Evolutionary conservation across 2,888 invertebrate genomes (phyloP), one percentile per base, ranked within the genome.

Genomic region (Sthenelais limicola): DNA sequence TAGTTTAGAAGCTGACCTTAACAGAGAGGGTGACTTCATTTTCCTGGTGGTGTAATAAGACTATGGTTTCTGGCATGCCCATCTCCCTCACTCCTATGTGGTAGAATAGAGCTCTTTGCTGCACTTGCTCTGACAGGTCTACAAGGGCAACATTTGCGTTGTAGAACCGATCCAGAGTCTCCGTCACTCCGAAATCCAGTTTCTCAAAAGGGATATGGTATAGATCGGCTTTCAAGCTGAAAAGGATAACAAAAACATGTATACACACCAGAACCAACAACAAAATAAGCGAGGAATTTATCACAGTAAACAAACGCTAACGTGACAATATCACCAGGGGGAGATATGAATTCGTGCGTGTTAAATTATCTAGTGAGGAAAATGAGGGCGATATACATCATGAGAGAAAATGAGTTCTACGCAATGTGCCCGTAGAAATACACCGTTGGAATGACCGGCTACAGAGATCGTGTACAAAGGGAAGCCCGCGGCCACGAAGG

Each of bases 131-230:
- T 43, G 96, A 96, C 80, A 98, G 91, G 88, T 99, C 99, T 52
- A 98, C 96, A 49, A 99, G 91, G 0, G 96, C 97, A 56, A 98
- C 96, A 88, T 99, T 98, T 0, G 99, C 98, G 91, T 97, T 97
- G 89, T 98, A 98, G 89, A 99, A 98, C 79, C 93, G 93, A 86
- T 98, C 97, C 82, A 98, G 89, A 0, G 95, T 95, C 88, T 94
- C 95, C 18, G 96, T 94, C 89, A 98, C 98, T 0, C 98, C 98
- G 89, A 97, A 98, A 89, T 99, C 98, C 79, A 98, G 90, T 87
- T 96, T 96, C 87, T 98, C 96, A 91, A 97, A 98, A 3, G 80
- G 80, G 4, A 88, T 81, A 49, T 80, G 80, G 48, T 82, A 81
- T 49, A 86, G 76, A 12, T 79, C 79, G 1, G 82, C 83, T 62